Conservation (phyloP, 1,140 invertebrate species). For the Drosophila sulfurigaster region DNA sequence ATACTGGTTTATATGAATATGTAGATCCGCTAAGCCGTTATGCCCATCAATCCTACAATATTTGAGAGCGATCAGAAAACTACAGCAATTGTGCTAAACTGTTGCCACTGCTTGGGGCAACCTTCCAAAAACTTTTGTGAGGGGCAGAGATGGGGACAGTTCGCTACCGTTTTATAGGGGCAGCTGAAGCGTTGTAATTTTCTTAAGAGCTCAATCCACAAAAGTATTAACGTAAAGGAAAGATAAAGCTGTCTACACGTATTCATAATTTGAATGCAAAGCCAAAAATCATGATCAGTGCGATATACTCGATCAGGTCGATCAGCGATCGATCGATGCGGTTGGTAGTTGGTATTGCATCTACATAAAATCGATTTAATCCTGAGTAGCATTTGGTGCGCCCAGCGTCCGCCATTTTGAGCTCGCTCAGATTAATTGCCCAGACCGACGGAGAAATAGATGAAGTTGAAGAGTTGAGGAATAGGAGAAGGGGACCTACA, state of each 20-base stretch:
- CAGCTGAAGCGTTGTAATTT: conserved; percentile 69
- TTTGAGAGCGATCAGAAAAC: conserved; percentile 66
- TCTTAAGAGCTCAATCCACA: conserved; percentile 54
- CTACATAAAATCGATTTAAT: conserved; percentile 81
- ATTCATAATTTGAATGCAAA: conserved; percentile 58
- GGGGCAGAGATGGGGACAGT: background rate
- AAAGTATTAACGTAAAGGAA: conserved; percentile 37
- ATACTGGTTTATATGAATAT: conserved; percentile 60
- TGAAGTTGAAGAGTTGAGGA: conserved; percentile 2
- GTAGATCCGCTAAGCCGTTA: conserved; percentile 74
- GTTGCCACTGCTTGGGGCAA: conserved; percentile 57
- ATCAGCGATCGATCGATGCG: conserved; percentile 4
- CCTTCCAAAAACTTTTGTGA: background rate
- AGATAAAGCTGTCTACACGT: conserved; percentile 57
- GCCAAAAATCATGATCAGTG: conserved; percentile 64
- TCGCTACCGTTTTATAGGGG: conserved; percentile 60
- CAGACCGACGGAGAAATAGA: conserved; percentile 43
- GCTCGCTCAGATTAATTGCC: conserved; percentile 77
- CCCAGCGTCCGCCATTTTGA: conserved; percentile 50
- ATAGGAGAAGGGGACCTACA: conserved; percentile 66
- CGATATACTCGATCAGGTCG: conserved; percentile 5
- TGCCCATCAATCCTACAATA: conserved; percentile 75
- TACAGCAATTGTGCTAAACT: conserved; percentile 74
- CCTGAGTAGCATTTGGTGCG: conserved; percentile 49
- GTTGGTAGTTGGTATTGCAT: conserved; percentile 42